Evolutionary conservation across 2,797 vertebrate genomes (phyloP), one percentile per base, ranked within the genome.

Genomic region (Crenuchus spilurus): DNA sequence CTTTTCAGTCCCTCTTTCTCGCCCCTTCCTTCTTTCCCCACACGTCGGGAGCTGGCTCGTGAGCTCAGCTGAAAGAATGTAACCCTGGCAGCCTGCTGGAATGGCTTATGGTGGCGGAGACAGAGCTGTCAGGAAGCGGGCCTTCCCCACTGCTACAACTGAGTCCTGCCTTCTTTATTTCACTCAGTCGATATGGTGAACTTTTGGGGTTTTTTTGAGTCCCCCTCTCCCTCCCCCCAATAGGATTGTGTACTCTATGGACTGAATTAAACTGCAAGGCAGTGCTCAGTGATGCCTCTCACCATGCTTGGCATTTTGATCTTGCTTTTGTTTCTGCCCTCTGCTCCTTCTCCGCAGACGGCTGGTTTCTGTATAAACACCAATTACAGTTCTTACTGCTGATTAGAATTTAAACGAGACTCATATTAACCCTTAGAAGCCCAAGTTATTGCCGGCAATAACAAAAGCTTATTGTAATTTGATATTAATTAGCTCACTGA

Each of bases 21-120:
- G 70, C 68, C 62, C 63, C 64, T 31, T 62, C 68, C 35, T 67
- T 28, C 3, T 58, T 65, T 74, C 46, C 44, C 31, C 22, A 14
- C 31, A 51, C 24, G 51, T 64, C 66, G 72, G 78, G 70, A 76
- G 55, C 57, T 80, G 74, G 70, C 49, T 70, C 51, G 67, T 75
- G 69, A 77, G 77, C 68, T 46, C 28, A 66, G 62, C 71, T 81
- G 74, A 79, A 83, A 83, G 82, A 83, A 83, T 83, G 82, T 83
- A 79, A 81, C 79, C 82, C 55, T 54, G 49, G 31, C 9, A 48
- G 46, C 52, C 46, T 62, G 60, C 55, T 68, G 72, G 77, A 76
- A 65, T 58, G 51, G 72, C 65, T 83, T 72, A 64, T 57, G 46
- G 76, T 44, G 61, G 72, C 57, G 44, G 44, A 41, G 67, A 70